These are phyloP conservation scores for Pogoniulus pusillus DNA, from an alignment of 2,797 vertebrate species.

Conservation along the genomic window DNA sequence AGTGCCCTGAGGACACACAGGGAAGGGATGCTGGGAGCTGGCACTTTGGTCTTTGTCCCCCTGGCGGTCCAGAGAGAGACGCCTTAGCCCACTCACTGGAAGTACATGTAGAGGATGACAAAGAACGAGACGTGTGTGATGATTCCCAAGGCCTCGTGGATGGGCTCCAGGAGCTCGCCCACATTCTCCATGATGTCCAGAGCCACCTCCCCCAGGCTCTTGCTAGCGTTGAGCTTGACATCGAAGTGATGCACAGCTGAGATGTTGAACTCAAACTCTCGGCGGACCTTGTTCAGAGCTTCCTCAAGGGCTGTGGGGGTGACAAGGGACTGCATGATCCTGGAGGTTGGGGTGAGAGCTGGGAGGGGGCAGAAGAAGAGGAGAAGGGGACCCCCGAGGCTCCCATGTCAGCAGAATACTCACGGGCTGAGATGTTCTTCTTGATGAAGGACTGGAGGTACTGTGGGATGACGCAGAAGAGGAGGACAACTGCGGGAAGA, in stretches of 20 bases:
- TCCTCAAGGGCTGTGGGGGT: slow-evolving; percentile 70
- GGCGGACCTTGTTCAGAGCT: slow-evolving; percentile 75
- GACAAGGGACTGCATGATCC: background rate
- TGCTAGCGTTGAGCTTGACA: slow-evolving; percentile 77
- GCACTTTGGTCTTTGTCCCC: accelerated
- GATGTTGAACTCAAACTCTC: slow-evolving; percentile 89
- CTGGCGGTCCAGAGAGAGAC: accelerated
- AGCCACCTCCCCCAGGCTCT: slow-evolving; percentile 78
- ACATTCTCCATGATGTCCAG: slow-evolving; percentile 81
- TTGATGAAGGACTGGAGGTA: slow-evolving; percentile 64
- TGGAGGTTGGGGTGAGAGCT: background rate
- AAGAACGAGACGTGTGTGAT: slow-evolving; percentile 74
- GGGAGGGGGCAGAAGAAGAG: no score
- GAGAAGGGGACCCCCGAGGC: accelerated
- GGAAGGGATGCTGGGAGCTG: accelerated
- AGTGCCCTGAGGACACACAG: slow-evolving; percentile 71
- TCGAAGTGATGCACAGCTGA: slow-evolving; percentile 73
- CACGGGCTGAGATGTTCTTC: slow-evolving; percentile 12
- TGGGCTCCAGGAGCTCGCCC: slow-evolving; percentile 39
- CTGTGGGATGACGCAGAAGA: slow-evolving; percentile 68
- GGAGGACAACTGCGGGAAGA: background rate
- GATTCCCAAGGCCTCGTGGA: slow-evolving; percentile 47
- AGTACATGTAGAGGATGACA: slow-evolving; percentile 74
- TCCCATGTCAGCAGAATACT: background rate
- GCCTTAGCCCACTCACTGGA: slow-evolving; percentile 75